Evolutionary conservation across 2,888 invertebrate genomes (phyloP), one percentile per base, ranked within the genome.

Genomic region (Sinhomidia bicolor): DNA sequence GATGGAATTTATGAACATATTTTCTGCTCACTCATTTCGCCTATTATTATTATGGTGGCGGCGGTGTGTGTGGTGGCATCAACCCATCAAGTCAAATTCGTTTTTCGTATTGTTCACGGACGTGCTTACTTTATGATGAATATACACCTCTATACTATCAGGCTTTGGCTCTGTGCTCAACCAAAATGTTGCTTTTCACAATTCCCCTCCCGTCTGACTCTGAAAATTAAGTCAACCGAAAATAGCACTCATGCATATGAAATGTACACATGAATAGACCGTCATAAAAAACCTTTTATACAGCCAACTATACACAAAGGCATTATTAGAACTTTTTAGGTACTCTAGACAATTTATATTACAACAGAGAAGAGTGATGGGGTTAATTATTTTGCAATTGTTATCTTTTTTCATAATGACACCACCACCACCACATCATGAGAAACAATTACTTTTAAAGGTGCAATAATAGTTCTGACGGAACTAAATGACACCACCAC

Each of bases 101-200:
- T 74, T 74, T 44, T 23, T 44, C 44, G 9, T 36, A 20, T 7
- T 36, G 36, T 36, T 36, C 36, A n/a, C n/a, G 3, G 14, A 12
- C 29, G 26, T 68, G 36, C 32, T 6, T 23, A 14, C 5, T 4
- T 14, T 51, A 9, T 57, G 60, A 60, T 60, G n/a, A 32, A 65
- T 23, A 47, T 47, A 12, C 47, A n/a, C n/a, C n/a, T n/a, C n/a
- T n/a, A 57, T 57, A 20, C 17, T 57, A 57, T 20, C 20, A 57
- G 17, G 7, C 4, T n/a, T n/a, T n/a, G n/a, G n/a, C n/a, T n/a
- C n/a, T n/a, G n/a, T n/a, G n/a, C n/a, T 12, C 1, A 44, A 74
- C 71, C 71, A 74, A 76, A 76, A 54, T 51, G 26, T 51, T 47
- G 4, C 71, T 36, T 51, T 74, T n/a, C 29, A 51, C 51, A 74